Evolutionary conservation across 2,888 invertebrate genomes (phyloP), one percentile per base, ranked within the genome.

Genomic region (Carterocephalus palaemon): DNA sequence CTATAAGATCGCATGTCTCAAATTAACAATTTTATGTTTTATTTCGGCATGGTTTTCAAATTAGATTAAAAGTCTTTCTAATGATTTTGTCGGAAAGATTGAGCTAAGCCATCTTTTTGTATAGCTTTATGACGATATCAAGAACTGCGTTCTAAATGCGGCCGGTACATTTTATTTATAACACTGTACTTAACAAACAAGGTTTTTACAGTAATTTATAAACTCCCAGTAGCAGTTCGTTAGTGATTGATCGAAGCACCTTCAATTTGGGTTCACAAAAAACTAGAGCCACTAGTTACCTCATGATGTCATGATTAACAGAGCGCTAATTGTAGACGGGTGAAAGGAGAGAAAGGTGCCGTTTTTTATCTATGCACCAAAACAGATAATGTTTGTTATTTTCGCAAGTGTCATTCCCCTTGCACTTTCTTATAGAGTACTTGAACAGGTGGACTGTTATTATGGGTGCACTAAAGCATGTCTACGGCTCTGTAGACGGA

Each of bases 271-370:
- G 50, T 56, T 58, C 55, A 52, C 61, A 64, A 68, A 70, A 71
- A 70, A 54, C 59, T 53, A 60, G 60, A 63, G 67, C 70, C 69
- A 72, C 70, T 72, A 70, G 62, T 63, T 42, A 34, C 42, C 28
- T 28, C 33, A 42, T 42, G 42, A 42, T 42, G 34, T 69, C 63
- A 70, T 75, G 76, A 73, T 82, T 79, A 84, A 75, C 79, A 83
- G 81, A 83, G 70, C 81, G 78, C 75, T 81, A 76, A 81, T 80
- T 72, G 67, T 59, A 33, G 41, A 55, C 65, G 58, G 69, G 83
- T 80, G 84, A 84, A 84, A 84, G 84, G 81, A 67, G 79, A 79
- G 83, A 84, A 83, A 83, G 79, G 78, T 65, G 54, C 58, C 34
- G 42, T 55, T 57, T 67, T 64, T 70, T 67, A 61, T 59, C 52